Percentiles rank a stretch among this genome's conserved stretches.
Evolutionary conservation across 2,797 vertebrate species (phyloP).

Genomic region (Rhynchotus rufescens): DNA sequence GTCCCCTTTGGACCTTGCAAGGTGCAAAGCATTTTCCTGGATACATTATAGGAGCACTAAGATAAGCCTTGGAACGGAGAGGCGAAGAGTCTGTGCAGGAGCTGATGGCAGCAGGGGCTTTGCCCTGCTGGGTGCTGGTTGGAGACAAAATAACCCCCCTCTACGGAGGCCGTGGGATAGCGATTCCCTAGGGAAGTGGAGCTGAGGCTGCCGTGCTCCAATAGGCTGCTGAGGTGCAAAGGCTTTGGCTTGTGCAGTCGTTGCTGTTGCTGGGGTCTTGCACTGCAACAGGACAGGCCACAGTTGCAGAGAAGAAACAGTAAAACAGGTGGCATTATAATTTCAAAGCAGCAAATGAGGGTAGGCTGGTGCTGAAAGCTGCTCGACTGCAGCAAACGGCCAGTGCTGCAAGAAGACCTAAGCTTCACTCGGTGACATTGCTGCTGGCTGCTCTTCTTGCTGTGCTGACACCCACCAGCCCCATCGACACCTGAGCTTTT

Average conservation of each 20-base stretch:
- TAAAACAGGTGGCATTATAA: rapidly evolving
- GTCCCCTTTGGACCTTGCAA: rapidly evolving
- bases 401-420: not conserved
- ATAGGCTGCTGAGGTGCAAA: not conserved
- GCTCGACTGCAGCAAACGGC: not conserved
- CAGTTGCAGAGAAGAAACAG: not conserved
- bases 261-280: not conserved
- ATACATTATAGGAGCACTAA: rapidly evolving
- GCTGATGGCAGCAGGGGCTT: rapidly evolving
- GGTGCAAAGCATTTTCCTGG: not conserved
- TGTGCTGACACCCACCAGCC: not conserved
- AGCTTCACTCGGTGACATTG: not conserved
- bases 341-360: not conserved
- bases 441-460: not conserved
- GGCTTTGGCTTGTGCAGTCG: not conserved
- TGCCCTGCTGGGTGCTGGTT: rapidly evolving
- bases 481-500: not conserved
- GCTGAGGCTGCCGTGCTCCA: too few species aligned
- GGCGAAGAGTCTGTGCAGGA: not conserved
- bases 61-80: not conserved
- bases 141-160: not conserved
- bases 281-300: not conserved
- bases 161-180: not conserved
- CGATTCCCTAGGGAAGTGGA: not conserved
- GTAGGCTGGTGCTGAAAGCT: not conserved